Percentiles rank a stretch among this genome's conserved stretches.
Evolutionary conservation across 2,113 vertebrate species (phyloP).

Genomic region (Rattus rattus): DNA sequence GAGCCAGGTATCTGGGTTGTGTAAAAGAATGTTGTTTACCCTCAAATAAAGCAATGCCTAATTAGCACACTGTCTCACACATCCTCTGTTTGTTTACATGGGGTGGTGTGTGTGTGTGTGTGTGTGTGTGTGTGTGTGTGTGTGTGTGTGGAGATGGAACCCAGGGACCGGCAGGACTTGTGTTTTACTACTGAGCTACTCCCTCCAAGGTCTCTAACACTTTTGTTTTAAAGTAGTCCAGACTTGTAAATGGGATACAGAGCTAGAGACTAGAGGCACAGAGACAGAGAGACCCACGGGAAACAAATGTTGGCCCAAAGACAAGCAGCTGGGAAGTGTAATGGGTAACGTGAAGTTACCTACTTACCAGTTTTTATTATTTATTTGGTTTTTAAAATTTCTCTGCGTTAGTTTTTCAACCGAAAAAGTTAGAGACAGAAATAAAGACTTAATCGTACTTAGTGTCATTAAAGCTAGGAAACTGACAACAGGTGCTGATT

Average conservation of each 20-base stretch:
- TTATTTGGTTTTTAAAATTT: neutral
- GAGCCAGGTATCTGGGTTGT: neutral
- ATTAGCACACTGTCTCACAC: neutral
- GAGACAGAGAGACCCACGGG: neutral
- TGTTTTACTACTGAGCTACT: neutral
- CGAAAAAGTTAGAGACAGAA: conserved; percentile 38
- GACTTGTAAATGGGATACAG: neutral
- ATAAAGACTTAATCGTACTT: neutral
- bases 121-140: neutral
- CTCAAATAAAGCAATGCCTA: neutral
- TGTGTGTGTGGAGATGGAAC: neutral
- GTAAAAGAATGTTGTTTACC: conserved; percentile 10
- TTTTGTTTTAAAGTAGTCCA: conserved; percentile 31
- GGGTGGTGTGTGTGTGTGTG: neutral
- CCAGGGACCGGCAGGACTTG: neutral
- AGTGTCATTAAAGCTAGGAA: conserved; percentile 31
- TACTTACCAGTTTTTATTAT: neutral
- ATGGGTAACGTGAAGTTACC: neutral
- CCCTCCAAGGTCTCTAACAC: neutral
- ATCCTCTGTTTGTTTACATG: neutral
- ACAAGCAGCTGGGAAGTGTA: neutral
- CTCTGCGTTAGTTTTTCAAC: conserved; percentile 13
- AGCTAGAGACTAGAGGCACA: no score
- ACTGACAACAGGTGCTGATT: neutral
- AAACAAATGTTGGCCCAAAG: neutral